Evolutionary conservation across 2,113 vertebrate species (phyloP).

Genomic region (Myxocyprinus asiaticus): DNA sequence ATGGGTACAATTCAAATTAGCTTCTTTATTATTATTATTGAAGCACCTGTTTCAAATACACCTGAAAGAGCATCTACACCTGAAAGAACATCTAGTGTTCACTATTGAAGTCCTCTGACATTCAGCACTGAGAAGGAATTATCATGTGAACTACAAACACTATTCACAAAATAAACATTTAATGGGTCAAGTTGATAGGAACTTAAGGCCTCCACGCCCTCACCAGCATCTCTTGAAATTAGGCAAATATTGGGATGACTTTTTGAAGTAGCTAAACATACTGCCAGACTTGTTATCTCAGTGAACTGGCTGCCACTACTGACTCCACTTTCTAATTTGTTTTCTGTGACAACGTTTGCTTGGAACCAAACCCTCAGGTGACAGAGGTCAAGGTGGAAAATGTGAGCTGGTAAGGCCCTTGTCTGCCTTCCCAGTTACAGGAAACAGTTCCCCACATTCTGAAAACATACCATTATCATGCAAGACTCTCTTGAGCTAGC

Average conservation of each 20-base stretch:
- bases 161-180: not conserved
- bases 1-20: not conserved
- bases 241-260: constrained; percentile 9
- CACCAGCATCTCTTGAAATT: not conserved
- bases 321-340: constrained; percentile 13
- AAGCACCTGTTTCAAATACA: constrained; percentile 11
- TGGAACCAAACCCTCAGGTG: constrained; percentile 20
- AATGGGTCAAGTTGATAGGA: not conserved
- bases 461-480: not conserved
- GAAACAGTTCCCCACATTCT: no score
- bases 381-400: not conserved
- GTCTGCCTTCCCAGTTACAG: not conserved
- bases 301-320: not conserved
- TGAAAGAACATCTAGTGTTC: no score
- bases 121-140: not conserved
- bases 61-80: not conserved
- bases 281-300: not conserved
- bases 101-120: not conserved
- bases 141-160: not conserved
- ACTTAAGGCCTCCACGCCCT: no score
- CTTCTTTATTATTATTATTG: not conserved
- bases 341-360: constrained; percentile 10
- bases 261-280: constrained; percentile 15
- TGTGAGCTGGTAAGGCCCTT: not conserved
- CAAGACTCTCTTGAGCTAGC: not conserved